Evolutionary conservation across 2,113 vertebrate genomes (phyloP).

Genomic region (Zingel zingel): DNA sequence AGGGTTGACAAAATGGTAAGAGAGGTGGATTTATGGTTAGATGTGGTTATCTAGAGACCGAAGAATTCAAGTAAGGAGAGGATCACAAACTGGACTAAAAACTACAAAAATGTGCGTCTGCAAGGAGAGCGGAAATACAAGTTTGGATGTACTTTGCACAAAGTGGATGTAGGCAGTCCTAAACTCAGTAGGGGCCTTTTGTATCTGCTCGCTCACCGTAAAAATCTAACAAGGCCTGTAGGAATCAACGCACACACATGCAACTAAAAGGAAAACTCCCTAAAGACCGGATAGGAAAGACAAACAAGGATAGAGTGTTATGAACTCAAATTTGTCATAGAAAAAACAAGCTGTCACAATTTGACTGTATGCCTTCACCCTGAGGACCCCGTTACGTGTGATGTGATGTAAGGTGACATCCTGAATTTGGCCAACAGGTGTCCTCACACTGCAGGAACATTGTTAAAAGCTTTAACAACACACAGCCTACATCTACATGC

Average conservation of each 20-base stretch:
- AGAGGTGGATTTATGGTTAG: too few relatives aligned
- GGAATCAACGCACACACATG: constrained; percentile 2
- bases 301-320: background rate
- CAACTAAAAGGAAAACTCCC: background rate
- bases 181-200: constrained; percentile 47
- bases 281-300: background rate
- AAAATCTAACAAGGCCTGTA: constrained; percentile 43
- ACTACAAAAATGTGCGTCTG: background rate
- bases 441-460: constrained; percentile 19
- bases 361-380: background rate
- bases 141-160: background rate
- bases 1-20: background rate
- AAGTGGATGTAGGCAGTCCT: background rate
- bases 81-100: background rate
- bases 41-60: background rate
- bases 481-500: background rate
- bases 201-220: constrained; percentile 48
- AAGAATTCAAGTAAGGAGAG: background rate
- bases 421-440: constrained; percentile 63
- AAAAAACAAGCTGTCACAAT: background rate
- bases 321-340: background rate
- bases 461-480: background rate
- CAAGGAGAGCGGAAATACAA: background rate
- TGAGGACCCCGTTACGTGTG: background rate
- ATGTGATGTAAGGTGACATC: background rate